Evolutionary conservation across 2,888 invertebrate genomes (phyloP).

Genomic region (Ernsta delagoae): DNA sequence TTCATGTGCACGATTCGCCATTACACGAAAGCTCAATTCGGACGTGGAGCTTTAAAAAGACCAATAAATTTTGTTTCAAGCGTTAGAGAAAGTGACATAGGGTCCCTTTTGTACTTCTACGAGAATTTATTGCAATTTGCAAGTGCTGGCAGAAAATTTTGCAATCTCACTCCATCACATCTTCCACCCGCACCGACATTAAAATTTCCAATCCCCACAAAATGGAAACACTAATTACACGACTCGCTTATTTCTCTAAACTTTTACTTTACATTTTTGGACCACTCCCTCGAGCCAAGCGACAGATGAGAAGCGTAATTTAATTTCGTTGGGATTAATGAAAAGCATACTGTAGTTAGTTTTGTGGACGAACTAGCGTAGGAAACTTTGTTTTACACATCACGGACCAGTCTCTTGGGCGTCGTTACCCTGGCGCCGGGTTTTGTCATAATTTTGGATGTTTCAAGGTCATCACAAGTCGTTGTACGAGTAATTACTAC

Average conservation of each 20-base stretch:
- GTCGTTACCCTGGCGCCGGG: conserved; percentile 2
- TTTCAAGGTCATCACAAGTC: conserved; percentile 6
- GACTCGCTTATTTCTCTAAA: conserved; percentile 10
- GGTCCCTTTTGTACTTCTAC: too few relatives aligned
- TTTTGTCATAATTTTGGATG: conserved; percentile 6
- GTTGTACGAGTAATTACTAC: neutral
- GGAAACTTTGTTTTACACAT: conserved; percentile 12
- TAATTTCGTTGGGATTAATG: conserved; percentile 18
- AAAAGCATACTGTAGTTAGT: conserved; percentile 15
- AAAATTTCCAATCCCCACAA: conserved; percentile 9
- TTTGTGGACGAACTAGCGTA: conserved; percentile 6
- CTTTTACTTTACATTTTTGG: conserved; percentile 5
- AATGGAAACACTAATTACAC: conserved; percentile 5
- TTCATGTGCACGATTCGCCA: too few relatives aligned
- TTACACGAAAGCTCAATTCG: too few relatives aligned
- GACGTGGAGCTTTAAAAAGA: too few relatives aligned
- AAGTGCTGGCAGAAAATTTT: neutral
- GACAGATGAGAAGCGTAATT: conserved; percentile 20
- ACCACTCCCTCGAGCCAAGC: conserved; percentile 1
- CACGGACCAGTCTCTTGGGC: conserved; percentile 6
- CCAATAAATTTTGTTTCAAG: too few relatives aligned
- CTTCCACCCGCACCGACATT: neutral
- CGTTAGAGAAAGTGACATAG: too few relatives aligned
- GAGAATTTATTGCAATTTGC: too few relatives aligned
- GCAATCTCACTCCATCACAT: neutral